phyloP scores from a whole-genome alignment of 2,888 invertebrate species.

The Teleogryllus oceanicus region DNA sequence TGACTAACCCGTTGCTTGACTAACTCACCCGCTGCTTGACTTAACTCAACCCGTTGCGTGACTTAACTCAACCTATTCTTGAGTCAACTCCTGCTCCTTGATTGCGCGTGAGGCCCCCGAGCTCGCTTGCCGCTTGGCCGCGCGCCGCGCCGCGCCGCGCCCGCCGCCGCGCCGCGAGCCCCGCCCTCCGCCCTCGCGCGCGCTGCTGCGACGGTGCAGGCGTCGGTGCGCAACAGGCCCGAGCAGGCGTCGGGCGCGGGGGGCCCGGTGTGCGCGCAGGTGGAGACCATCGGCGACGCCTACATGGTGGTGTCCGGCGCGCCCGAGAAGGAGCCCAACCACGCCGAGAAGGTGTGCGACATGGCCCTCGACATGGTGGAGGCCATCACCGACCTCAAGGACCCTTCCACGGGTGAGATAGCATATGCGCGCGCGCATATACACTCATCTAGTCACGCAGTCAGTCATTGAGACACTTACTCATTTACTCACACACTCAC shows the following conservation, averaged over 20 bases:
- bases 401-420: conserved; percentile 78
- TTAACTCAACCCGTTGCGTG: too few relatives aligned
- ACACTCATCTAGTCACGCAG: too few relatives aligned
- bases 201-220: conserved; percentile 20
- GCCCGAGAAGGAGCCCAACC: conserved; percentile 82
- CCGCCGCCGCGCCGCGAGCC: too few relatives aligned
- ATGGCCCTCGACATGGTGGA: conserved; percentile 97
- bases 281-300: conserved; percentile 96
- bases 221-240: conserved; percentile 28
- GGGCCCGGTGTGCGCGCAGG: conserved; percentile 53
- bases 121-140: too few relatives aligned
- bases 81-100: too few relatives aligned
- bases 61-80: too few relatives aligned
- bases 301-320: conserved; percentile 98
- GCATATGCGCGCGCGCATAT: too few relatives aligned
- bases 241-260: conserved; percentile 29
- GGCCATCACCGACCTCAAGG: conserved; percentile 84
- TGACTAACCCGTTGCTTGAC: too few relatives aligned
- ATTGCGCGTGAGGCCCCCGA: neutral
- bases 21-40: too few relatives aligned
- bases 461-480: too few relatives aligned
- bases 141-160: too few relatives aligned
- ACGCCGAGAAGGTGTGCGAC: conserved; percentile 87
- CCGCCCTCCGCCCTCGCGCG: neutral
- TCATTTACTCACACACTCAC: too few relatives aligned